Evolutionary conservation across 2,113 vertebrate genomes (phyloP), one percentile per base, ranked within the genome.

Genomic region (Otus sunia): DNA sequence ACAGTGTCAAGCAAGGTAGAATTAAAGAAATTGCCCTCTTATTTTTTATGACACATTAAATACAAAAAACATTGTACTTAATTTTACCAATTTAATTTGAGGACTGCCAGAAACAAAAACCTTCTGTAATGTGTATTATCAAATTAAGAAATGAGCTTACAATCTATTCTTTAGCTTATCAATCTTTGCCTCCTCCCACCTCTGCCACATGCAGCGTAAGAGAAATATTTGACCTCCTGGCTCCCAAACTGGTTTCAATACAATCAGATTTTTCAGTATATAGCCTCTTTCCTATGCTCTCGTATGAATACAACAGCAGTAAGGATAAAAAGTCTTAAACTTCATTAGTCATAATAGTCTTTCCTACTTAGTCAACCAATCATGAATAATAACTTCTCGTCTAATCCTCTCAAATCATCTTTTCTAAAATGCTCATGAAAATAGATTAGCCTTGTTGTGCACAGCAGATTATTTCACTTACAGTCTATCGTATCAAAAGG

Each of bases 341-440:
- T 88, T 88, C 52, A 62, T 82, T 88, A 94, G 58, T 78, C 36
- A 49, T 81, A 94, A 91, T 6, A 76, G 53, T 37, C 43, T 76
- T 89, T 69, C 47, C 41, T 90, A 86, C 58, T 78, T 86, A 94
- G 72, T 79, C 77, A 90, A 56, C 72, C 90, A 90, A 92, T 92
- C 50, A 80, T 13, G 32, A 95, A 88, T 88, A 96, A 73, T 43
- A 87, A 62, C 62, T 86, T 66, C 58, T 90, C 5, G 0, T 66
- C 78, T 96, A 94, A 96, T 83, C 59, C 85, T 79, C 82, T 80
- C 74, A 76, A 85, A 95, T 69, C 58, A 94, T 76, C 78, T 91
- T 82, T 93, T 53, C 75, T 72, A 73, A 93, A 94, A 90, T 83
- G 26, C 63, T 88, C 1, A 2, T 86, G 90, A 88, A 96, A 92